Base-by-base conservation (phyloP, 2,888 invertebrate genomes). In the Tanypteryx hageni region DNA sequence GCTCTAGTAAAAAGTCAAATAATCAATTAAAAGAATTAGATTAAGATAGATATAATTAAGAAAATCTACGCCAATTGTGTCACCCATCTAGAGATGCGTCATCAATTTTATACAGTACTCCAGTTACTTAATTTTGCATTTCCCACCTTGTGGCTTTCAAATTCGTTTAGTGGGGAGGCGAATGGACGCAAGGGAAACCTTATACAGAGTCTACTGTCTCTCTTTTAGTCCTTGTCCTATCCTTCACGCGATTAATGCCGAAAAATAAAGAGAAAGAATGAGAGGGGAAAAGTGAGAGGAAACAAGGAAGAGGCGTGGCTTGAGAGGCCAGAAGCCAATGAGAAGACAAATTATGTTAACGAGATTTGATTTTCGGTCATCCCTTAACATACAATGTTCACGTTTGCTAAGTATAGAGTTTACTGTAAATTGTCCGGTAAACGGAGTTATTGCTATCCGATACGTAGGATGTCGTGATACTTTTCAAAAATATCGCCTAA, bases 301-400 rank as follows among this genome's bases (percentile, higher is more conserved):
- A 89, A 44, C 27, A 44, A 61, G 16, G 64, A n/a, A 56, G 44
- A 64, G 64, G 8, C 64, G 64, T 89, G 64, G 44, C 31, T 14
- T 57, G 68, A 68, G 64, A 16, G 31, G 9, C 61, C 64, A 18
- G 61, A 89, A 89, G 64, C 89, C 89, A 89, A 68, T 68, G 89
- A 89, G 89, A 44, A 61, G 22, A 64, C 89, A 44, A 89, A 89
- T 89, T 89, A 64, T 44, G 89, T 68, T 89, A 89, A 89, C 31
- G 10, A 89, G 64, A 89, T 89, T 89, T 89, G n/a, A 44, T 44
- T 76, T 76, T 27, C 27, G 27, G 68, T 68, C 18, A 68, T 68
- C 68, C 76, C 76, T 44, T 44, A 44, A 44, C 44, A 44, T 5
- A 44, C 44, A 44, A 22, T 76, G 76, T 27, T 10, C 76, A 13